Evolutionary conservation across 2,888 invertebrate species (phyloP).

Genomic region (Drosophila acutilabella): DNA sequence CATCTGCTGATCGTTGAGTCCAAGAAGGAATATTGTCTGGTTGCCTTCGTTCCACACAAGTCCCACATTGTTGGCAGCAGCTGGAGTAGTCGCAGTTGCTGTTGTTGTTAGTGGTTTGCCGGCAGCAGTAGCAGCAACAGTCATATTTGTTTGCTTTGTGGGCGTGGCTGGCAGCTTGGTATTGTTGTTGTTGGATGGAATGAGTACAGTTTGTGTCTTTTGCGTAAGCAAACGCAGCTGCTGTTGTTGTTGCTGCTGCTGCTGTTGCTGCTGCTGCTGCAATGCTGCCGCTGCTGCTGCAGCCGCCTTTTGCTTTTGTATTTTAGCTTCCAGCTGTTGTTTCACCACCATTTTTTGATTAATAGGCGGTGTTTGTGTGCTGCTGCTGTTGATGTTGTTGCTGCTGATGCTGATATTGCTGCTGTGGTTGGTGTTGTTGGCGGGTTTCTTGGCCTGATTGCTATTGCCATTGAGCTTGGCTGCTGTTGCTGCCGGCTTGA

Average conservation of each 20-base stretch:
- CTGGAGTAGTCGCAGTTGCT: conserved; percentile 22
- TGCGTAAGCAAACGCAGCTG: conserved; percentile 79
- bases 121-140: conserved; percentile 32
- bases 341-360: conserved; percentile 87
- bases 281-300: conserved; percentile 82
- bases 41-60: conserved; percentile 89
- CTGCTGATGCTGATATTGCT: conserved; percentile 28
- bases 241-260: conserved; percentile 70
- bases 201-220: conserved; percentile 86
- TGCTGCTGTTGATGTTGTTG: conserved; percentile 34
- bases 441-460: conserved; percentile 38
- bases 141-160: conserved; percentile 38
- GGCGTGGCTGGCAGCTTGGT: conserved; percentile 63
- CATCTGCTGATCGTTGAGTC: conserved; percentile 85
- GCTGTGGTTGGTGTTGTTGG: conserved; percentile 34
- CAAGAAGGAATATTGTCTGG: conserved; percentile 86
- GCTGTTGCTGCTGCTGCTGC: conserved; percentile 71
- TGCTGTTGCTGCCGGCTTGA: conserved; percentile 58
- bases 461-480: conserved; percentile 58
- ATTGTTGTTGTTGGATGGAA: conserved; percentile 83
- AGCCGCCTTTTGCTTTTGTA: conserved; percentile 86
- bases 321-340: conserved; percentile 90
- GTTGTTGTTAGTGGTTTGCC: conserved; percentile 44
- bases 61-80: conserved; percentile 86
- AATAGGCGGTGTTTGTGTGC: conserved; percentile 70